Evolutionary conservation across 2,888 invertebrate species (phyloP).

Genomic region (Dioctria rufipes): DNA sequence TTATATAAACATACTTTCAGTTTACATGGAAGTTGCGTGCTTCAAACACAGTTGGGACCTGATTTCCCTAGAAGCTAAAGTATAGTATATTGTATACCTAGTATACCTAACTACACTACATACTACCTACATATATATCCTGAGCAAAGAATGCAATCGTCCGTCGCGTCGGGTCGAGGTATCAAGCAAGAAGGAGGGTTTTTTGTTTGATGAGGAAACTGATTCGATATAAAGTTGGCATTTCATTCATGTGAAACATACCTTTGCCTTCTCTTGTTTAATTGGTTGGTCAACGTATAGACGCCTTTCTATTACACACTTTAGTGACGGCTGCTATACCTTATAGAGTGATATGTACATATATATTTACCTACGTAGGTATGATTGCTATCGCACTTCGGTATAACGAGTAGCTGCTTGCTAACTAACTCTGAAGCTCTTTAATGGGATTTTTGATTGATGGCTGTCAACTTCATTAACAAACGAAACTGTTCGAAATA

Average conservation of each 20-base stretch:
- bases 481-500: constrained; percentile 22
- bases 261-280: constrained; percentile 12
- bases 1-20: constrained; percentile 42
- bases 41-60: neutral
- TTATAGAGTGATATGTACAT: neutral
- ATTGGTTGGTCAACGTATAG: constrained; percentile 41
- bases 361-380: neutral
- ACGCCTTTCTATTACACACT: constrained; percentile 26
- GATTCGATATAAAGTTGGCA: constrained; percentile 36
- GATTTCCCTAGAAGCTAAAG: neutral
- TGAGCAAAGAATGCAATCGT: neutral
- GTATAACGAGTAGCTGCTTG: constrained; percentile 17
- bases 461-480: constrained; percentile 45
- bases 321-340: neutral
- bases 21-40: constrained; percentile 42
- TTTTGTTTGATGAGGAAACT: constrained; percentile 24
- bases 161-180: neutral
- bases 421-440: constrained; percentile 31
- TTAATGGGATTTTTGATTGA: constrained; percentile 46
- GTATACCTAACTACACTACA: no score
- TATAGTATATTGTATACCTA: neutral
- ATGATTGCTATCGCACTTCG: constrained; percentile 15
- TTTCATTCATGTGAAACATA: constrained; percentile 44
- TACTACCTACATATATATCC: no score
- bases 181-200: neutral